Evolutionary conservation across 2,113 vertebrate genomes (phyloP).

Genomic region (Pedetes capensis): DNA sequence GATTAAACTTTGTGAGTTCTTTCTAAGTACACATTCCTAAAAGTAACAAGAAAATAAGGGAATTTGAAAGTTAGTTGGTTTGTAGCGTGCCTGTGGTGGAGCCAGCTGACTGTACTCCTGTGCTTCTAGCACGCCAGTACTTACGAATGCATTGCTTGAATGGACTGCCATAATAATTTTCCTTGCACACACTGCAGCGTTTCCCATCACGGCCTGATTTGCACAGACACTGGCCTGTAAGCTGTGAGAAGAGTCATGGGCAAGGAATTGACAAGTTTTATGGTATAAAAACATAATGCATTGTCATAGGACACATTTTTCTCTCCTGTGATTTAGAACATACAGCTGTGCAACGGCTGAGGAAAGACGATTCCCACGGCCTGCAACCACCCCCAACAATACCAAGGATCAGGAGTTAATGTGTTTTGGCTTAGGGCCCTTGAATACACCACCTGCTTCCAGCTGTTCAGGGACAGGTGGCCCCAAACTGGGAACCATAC

Average conservation of each 20-base stretch:
- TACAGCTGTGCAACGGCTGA: slow-evolving; percentile 23
- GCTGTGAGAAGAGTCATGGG: slow-evolving; percentile 79
- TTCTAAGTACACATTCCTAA: background rate
- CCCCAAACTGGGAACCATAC: slow-evolving; percentile 27
- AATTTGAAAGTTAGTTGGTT: background rate
- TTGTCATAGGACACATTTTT: slow-evolving; percentile 51
- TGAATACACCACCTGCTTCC: slow-evolving; percentile 54
- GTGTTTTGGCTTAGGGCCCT: slow-evolving; percentile 22
- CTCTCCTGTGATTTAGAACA: slow-evolving; percentile 48
- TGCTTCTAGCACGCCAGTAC: slow-evolving; percentile 64
- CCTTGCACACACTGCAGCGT: slow-evolving; percentile 85
- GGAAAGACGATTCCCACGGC: slow-evolving; percentile 41
- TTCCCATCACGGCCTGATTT: slow-evolving; percentile 85
- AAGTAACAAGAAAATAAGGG: background rate
- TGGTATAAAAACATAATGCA: background rate
- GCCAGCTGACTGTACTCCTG: background rate
- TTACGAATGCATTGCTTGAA: slow-evolving; percentile 84
- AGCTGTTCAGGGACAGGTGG: slow-evolving; percentile 67
- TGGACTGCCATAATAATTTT: slow-evolving; percentile 88
- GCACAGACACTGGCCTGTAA: slow-evolving; percentile 90
- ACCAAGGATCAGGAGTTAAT: slow-evolving; percentile 1
- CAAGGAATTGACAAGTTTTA: slow-evolving; percentile 43
- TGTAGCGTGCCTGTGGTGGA: background rate
- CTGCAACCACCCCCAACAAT: background rate
- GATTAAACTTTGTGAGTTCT: background rate